A percentile compares a stretch with the other conserved stretches of the same genome.
These are phyloP conservation scores for Philopotamus ludificatus DNA, from an alignment of 1,140 invertebrate genomes.

Conservation along the genomic window DNA sequence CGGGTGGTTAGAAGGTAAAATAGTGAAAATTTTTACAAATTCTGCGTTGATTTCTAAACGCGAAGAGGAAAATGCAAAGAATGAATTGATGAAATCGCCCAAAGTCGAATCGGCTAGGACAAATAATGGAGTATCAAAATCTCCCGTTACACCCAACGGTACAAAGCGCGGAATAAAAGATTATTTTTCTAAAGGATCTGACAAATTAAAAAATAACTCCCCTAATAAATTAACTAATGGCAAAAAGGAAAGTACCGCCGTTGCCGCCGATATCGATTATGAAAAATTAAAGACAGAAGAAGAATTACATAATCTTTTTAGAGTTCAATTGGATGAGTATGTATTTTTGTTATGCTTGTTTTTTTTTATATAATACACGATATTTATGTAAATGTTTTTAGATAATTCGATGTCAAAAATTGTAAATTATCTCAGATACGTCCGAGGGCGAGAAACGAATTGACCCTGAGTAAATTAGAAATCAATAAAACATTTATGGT, in stretches of 20 bases:
- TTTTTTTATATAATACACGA: slow-evolving; percentile 25
- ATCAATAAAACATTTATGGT: slow-evolving; percentile 67
- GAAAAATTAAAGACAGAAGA: slow-evolving; percentile 28
- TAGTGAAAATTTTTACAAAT: slow-evolving; percentile 48
- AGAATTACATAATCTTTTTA: slow-evolving; percentile 50
- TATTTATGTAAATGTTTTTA: slow-evolving; percentile 44
- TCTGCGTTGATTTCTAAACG: neutral
- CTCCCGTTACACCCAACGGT: neutral
- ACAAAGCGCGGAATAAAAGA: slow-evolving; percentile 27
- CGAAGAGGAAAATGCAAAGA: no score
- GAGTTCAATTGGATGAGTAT: slow-evolving; percentile 53
- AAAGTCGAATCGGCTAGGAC: neutral
- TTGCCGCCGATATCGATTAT: slow-evolving; percentile 31
- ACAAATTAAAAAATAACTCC: neutral
- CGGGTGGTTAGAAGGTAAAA: slow-evolving; percentile 67
- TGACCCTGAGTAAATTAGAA: slow-evolving; percentile 61
- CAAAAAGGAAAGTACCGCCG: neutral
- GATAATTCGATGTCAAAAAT: slow-evolving; percentile 50
- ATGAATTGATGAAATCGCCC: neutral
- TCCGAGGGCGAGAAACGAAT: slow-evolving; percentile 61
- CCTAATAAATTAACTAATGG: neutral
- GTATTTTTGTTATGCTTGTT: slow-evolving; percentile 40
- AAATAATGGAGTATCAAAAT: neutral
- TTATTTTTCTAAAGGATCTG: slow-evolving; percentile 17
- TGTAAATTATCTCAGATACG: slow-evolving; percentile 60